Evolutionary conservation across 1,140 invertebrate genomes (phyloP).

Genomic region (Hyles euphorbiae): DNA sequence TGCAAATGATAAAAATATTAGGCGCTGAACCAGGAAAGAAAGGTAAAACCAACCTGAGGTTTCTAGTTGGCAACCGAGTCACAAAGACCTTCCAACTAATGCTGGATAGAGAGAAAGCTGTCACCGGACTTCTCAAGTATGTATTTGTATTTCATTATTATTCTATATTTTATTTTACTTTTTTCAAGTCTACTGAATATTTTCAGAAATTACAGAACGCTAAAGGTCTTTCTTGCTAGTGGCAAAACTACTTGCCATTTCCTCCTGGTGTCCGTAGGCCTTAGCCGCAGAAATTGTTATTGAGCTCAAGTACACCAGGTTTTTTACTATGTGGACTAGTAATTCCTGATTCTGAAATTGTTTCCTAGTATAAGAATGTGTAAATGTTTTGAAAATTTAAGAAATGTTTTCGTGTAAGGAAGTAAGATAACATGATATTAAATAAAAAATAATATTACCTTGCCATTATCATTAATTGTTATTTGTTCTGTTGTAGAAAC

Average conservation of each 20-base stretch:
- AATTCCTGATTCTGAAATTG: too few species aligned
- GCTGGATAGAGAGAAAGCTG: conserved; percentile 80
- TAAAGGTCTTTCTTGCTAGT: too few species aligned
- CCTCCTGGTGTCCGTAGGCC: too few species aligned
- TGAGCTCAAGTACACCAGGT: too few species aligned
- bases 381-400: too few species aligned
- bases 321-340: too few species aligned
- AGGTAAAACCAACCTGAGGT: conserved; percentile 81
- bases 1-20: conserved; percentile 87
- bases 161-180: conserved; percentile 7
- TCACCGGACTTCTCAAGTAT: conserved; percentile 83
- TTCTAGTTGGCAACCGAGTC: conserved; percentile 83
- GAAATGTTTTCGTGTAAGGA: too few species aligned
- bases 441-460: too few species aligned
- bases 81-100: conserved; percentile 76
- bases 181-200: neutral
- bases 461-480: neutral
- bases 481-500: conserved; percentile 75
- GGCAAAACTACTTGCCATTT: too few species aligned
- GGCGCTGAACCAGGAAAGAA: conserved; percentile 84
- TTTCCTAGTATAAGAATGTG: too few species aligned
- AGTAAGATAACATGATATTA: too few species aligned
- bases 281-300: too few species aligned
- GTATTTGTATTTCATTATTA: conserved; percentile 12
- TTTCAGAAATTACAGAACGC: neutral